Base-by-base conservation (phyloP, 2,113 vertebrate species). In the Oxygymnocypris stewartii region DNA sequence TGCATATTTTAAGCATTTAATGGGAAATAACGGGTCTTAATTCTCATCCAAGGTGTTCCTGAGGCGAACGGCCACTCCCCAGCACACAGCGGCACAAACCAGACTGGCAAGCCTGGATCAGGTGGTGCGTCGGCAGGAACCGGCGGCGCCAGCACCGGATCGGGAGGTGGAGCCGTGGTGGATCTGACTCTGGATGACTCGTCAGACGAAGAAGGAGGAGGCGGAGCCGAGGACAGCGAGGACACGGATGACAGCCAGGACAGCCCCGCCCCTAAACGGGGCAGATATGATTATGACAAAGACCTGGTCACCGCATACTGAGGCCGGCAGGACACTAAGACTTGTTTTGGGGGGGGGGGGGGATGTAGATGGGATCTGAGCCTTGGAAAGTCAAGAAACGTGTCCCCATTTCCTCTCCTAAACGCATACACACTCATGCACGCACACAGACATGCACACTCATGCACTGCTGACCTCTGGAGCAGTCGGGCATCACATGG, bases 101-200 rank as follows among this genome's bases (percentile, higher is more conserved):
- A 97, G 94, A 96, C 96, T 0, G 97, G 96, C 77, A 97, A 98
- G 87, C 95, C 95, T 0, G 87, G 95, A 0, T 94, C 95, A 0
- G 92, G 97, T 0, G 95, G 96, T 35, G n/a, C 80, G 86, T 49
- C 92, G 8, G 91, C 89, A 59, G 90, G 79, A 54, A 82, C 90
- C 2, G 93, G 90, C 40, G 91, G 88, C 78, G 13, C 93, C 35
- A 59, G 91, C 3, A 85, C 67, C 51, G 79, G 91, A 12, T 14
- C 96, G 85, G 92, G 96, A 8, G 87, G 96, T 0, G 96, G 96
- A 0, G 96, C 96, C 0, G 97, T 99, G 28, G 97, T 99, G 90
- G 98, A 99, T 94, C 95, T 99, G 91, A 99, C 98, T 92, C 96
- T 98, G 94, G 98, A 99, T 94, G 97, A 97, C 93, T 98, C 96